Conservation (phyloP, 2,888 invertebrate species). For the Melikaiella ostensackeni region DNA sequence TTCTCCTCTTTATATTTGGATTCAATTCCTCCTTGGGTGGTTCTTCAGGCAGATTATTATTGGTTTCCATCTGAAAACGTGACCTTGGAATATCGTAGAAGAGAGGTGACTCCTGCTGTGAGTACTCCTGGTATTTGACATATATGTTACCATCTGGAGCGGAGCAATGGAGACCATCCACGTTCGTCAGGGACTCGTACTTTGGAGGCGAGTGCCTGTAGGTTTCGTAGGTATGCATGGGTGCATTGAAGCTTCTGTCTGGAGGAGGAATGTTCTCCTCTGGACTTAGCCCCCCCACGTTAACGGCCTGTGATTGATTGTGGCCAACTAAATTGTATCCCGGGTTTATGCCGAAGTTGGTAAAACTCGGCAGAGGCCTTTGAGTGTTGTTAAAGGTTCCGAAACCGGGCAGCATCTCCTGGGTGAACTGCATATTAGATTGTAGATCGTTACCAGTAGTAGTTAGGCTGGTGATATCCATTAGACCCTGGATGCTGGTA, state of each 20-base stretch:
- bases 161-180: slow-evolving; percentile 49
- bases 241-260: slow-evolving; percentile 76
- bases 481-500: slow-evolving; percentile 77
- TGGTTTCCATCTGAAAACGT: slow-evolving; percentile 50
- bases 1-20: slow-evolving; percentile 58
- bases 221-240: slow-evolving; percentile 61
- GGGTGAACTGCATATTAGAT: slow-evolving; percentile 74
- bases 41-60: slow-evolving; percentile 66
- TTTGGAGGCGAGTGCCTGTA: slow-evolving; percentile 62
- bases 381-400: slow-evolving; percentile 71
- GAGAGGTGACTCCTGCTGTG: slow-evolving; percentile 54
- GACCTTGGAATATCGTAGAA: background rate
- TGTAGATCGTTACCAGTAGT: slow-evolving; percentile 84
- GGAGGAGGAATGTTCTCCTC: slow-evolving; percentile 79
- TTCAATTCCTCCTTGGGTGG: slow-evolving; percentile 65
- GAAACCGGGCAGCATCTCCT: slow-evolving; percentile 69
- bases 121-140: slow-evolving; percentile 48
- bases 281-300: slow-evolving; percentile 88
- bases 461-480: slow-evolving; percentile 81
- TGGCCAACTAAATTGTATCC: slow-evolving; percentile 79
- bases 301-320: slow-evolving; percentile 81
- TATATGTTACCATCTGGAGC: slow-evolving; percentile 56
- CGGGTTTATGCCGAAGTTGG: slow-evolving; percentile 80
- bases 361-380: slow-evolving; percentile 83
- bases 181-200: slow-evolving; percentile 62